These are phyloP conservation scores for Dinothrombium tinctorium DNA, from an alignment of 1,140 invertebrate species.

Conservation along the genomic window DNA sequence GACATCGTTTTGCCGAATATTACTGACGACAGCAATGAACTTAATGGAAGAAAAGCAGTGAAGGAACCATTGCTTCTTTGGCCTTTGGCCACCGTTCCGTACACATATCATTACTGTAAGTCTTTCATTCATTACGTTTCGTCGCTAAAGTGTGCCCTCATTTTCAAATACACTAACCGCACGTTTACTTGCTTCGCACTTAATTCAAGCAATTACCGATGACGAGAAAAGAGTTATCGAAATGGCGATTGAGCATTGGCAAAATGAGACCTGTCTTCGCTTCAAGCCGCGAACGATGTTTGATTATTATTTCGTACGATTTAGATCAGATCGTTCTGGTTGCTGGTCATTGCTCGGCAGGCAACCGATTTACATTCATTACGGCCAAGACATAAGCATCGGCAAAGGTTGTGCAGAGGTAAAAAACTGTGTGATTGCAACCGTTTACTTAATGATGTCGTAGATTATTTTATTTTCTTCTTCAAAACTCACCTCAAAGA, in stretches of 20 bases:
- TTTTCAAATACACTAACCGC: not conserved
- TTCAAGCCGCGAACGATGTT: conserved; percentile 10
- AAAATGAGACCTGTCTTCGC: conserved; percentile 15
- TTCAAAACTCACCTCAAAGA: too few species aligned
- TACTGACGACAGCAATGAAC: not conserved
- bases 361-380: not conserved
- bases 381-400: conserved; percentile 14
- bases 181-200: not conserved
- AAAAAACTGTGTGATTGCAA: too few species aligned
- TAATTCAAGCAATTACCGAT: conserved; percentile 9
- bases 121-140: not conserved
- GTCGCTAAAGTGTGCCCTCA: not conserved
- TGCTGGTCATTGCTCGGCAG: conserved; percentile 14
- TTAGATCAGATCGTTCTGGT: conserved; percentile 11
- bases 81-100: conserved; percentile 11
- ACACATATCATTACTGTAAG: conserved; percentile 13
- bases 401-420: conserved; percentile 12
- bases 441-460: too few species aligned
- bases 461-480: too few species aligned
- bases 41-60: conserved; percentile 9
- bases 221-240: conserved; percentile 7
- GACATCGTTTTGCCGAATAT: conserved; percentile 10
- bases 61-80: conserved; percentile 10
- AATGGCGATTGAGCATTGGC: conserved; percentile 15
- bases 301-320: conserved; percentile 11